Evolutionary conservation across 2,888 invertebrate species (phyloP), one percentile per base, ranked within the genome.

Genomic region (Cheilosia grossa): DNA sequence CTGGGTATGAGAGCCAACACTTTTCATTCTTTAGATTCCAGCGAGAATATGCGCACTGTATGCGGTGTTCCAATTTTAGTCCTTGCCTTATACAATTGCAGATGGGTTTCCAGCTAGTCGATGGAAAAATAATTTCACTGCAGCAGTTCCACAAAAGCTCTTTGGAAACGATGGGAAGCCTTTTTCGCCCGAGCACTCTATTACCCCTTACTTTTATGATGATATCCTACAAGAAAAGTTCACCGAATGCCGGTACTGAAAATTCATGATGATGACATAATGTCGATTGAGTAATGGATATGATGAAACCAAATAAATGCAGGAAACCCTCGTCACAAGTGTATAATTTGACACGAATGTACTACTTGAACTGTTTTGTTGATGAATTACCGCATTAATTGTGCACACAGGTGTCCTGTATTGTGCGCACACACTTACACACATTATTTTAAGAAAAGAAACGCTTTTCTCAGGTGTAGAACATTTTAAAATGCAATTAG

Each of bases 71-170:
- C 75, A 81, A 72, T 33, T 78, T 49, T 79, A 85, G 77, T 85
- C 85, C 85, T 80, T 67, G 70, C 70, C 80, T 54, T 63, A 30
- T 69, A 75, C 64, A 75, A 85, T 61, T 85, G 85, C 85, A 81
- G 85, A 85, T 85, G 75, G 19, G 19, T 9, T 85, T 85, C 85
- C 85, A 85, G 72, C 27, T 63, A 77, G 67, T 72, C 33, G 27
- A 15, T 81, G 85, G 85, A 85, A 85, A 85, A 21, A 81, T 77
- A 85, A 81, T 85, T 85, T 85, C 77, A 85, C 85, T 85, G 85
- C 85, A 85, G 85, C 85, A 85, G 81, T 85, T 64, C 66, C 15
- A 42, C 61, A 33, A 85, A 85, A 85, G 75, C 75, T 77, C 67
- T 2, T 54, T 63, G 73, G 74, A 74, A 79, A 66, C 53, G 15